Conservation (phyloP, 2,113 vertebrate genomes). For the Odontophorus gujanensis region DNA sequence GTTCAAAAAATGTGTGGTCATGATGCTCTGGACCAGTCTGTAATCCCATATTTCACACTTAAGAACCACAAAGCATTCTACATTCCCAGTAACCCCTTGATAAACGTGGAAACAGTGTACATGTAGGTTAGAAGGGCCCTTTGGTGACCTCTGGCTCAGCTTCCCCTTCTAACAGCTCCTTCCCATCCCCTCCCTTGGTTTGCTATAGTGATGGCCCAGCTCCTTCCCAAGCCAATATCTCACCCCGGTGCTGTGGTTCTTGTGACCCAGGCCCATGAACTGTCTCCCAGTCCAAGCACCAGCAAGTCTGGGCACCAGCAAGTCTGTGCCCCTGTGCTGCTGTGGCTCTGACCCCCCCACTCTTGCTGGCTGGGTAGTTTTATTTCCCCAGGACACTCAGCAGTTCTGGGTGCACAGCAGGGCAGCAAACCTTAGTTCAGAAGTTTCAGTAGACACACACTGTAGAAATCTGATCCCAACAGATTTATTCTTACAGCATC, state of each 20-base stretch:
- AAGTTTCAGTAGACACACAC: background rate
- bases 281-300: background rate
- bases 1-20: background rate
- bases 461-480: background rate
- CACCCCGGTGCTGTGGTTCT: background rate
- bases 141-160: background rate
- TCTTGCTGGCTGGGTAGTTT: background rate
- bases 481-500: conserved; percentile 20
- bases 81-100: background rate
- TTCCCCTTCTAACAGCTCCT: background rate
- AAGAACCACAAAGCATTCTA: background rate
- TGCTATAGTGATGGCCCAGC: background rate
- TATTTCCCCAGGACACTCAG: background rate
- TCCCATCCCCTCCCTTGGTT: background rate
- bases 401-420: background rate
- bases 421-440: background rate
- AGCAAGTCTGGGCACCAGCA: accelerated
- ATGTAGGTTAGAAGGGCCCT: background rate
- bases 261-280: background rate
- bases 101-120: background rate
- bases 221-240: background rate
- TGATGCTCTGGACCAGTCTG: background rate
- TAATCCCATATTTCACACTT: accelerated
- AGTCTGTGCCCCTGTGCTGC: accelerated
- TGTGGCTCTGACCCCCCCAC: background rate